These are phyloP conservation scores for Drosophila melanogaster DNA, from an alignment of 1,140 invertebrate genomes.

Conservation along the genomic window Release_6_plus_ISO1_MT NT_033777.3:17934501-17935000, in stretches of 20 bases:
- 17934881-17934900: too few species aligned
- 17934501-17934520: constrained; percentile 37
- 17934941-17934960: too few species aligned
- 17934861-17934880: constrained; percentile 21
- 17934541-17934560: constrained; percentile 52
- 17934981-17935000: too few species aligned
- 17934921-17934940: too few species aligned
- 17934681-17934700: constrained; percentile 31
- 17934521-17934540: constrained; percentile 76
- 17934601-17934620: not conserved
- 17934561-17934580: not conserved
- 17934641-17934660: constrained; percentile 36
- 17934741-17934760: constrained; percentile 74
- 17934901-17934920: too few species aligned
- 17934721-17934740: constrained; percentile 61
- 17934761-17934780: constrained; percentile 55
- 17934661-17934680: constrained; percentile 65
- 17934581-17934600: not conserved
- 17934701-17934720: constrained; percentile 71
- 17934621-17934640: not conserved
- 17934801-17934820: constrained; percentile 27
- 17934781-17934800: constrained; percentile 37
- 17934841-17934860: constrained; percentile 68
- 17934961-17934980: too few species aligned
- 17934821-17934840: constrained; percentile 68